Percentiles rank a stretch among this genome's conserved stretches.
Conservation (phyloP, 2,888 invertebrate species). For the Stramonita haemastoma region DNA sequence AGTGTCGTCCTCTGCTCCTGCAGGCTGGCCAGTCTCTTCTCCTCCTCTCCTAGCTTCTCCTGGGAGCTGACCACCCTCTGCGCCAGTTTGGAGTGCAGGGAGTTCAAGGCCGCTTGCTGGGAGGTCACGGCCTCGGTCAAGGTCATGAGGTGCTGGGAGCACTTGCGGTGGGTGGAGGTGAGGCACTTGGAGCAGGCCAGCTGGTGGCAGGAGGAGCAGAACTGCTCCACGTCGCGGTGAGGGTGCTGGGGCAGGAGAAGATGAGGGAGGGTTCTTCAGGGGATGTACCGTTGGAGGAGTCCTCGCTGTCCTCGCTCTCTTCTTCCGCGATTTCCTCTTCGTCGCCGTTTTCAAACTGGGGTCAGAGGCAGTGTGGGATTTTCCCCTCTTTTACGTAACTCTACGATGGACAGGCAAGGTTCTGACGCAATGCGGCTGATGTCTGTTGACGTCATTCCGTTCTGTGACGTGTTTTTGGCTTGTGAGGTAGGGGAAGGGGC, state of each 20-base stretch:
- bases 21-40: not conserved
- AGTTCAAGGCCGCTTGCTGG: conserved; percentile 38
- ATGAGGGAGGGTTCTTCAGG: conserved; percentile 10
- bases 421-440: conserved; percentile 15
- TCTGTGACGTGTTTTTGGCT: not conserved
- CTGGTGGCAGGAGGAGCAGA: conserved; percentile 46
- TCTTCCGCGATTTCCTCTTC: not conserved
- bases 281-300: not conserved
- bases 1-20: conserved; percentile 39
- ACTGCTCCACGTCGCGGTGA: conserved; percentile 44
- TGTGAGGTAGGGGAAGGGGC: not conserved
- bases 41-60: conserved; percentile 10
- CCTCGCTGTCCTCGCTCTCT: not conserved
- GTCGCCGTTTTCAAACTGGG: conserved; percentile 26
- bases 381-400: conserved; percentile 1
- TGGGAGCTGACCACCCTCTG: conserved; percentile 32
- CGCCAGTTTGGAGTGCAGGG: conserved; percentile 43
- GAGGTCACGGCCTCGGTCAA: conserved; percentile 45
- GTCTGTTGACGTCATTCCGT: not conserved
- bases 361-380: not conserved
- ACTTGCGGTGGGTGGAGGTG: conserved; percentile 43
- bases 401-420: conserved; percentile 29
- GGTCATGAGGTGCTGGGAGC: conserved; percentile 37
- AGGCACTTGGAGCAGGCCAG: conserved; percentile 49
- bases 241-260: conserved; percentile 44